These are phyloP conservation scores for Typhlomys cinereus DNA, from an alignment of 2,113 vertebrate genomes.

Conservation along the genomic window DNA sequence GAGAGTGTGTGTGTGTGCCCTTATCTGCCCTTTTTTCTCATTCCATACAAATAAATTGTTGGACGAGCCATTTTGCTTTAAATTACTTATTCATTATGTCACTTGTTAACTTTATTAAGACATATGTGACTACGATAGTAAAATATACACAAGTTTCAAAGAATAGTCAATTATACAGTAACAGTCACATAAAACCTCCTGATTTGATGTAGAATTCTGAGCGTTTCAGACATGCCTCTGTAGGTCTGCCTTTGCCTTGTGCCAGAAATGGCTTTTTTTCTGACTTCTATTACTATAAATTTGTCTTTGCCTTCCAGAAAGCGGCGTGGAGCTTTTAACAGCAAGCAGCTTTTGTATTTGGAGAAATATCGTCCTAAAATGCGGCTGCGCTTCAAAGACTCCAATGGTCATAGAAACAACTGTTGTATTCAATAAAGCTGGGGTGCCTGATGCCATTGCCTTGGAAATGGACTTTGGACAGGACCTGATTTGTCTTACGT, in stretches of 20 bases:
- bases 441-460: slow-evolving; percentile 79
- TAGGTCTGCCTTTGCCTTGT: background rate
- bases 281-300: background rate
- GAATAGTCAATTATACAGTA: background rate
- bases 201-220: background rate
- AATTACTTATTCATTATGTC: background rate
- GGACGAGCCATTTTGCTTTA: background rate
- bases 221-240: background rate
- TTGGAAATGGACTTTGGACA: slow-evolving; percentile 79
- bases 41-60: background rate
- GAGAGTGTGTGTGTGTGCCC: background rate
- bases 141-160: background rate
- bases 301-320: slow-evolving; percentile 86
- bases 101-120: background rate
- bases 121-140: background rate
- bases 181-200: background rate
- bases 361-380: slow-evolving; percentile 99
- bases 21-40: background rate
- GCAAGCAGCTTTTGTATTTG: slow-evolving; percentile 98
- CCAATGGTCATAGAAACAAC: slow-evolving; percentile 98
- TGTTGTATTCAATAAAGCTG: slow-evolving; percentile 97
- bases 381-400: slow-evolving; percentile 99
- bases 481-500: slow-evolving; percentile 76
- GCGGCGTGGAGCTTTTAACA: slow-evolving; percentile 99
- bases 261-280: background rate